Evolutionary conservation across 2,797 vertebrate species (phyloP), one percentile per base, ranked within the genome.

Genomic region (Nothura maculosa): DNA sequence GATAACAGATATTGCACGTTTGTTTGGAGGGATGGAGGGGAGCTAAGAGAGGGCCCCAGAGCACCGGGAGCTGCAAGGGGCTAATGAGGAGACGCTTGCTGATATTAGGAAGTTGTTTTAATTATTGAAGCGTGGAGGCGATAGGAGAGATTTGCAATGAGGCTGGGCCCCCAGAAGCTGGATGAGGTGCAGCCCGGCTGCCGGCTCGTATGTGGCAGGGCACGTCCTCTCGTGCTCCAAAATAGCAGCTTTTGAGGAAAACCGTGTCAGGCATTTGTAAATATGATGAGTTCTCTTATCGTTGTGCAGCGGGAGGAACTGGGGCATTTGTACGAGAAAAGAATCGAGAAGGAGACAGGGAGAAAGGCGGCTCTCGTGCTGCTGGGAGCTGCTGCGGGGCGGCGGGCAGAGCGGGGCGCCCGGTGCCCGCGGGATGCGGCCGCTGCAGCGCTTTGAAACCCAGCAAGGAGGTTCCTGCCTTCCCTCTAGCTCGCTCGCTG

Each of bases 311-410:
- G 0, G 1, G 7, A 15, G 34, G 76, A 50, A 14, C 62, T 25
- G 77, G 80, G 62, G 14, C 3, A 0, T 45, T 2, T 28, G 20
- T 30, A 2, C 36, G 69, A 6, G 32, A 36, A 58, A 40, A 20
- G 78, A 68, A n/a, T 5, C 60, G 78, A 34, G 55, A 2, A 7
- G 36, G 4, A 12, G 27, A 3, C 34, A 28, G 18, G 14, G 6
- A 38, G 18, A 20, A 19, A 38, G 6, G 0, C 2, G 6, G 81
- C 2, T 34, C 45, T 47, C 3, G 0, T 3, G 48, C 27, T 40
- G 50, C 2, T 64, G 15, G 66, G 1, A 47, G 52, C 3, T 7
- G 42, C 19, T 61, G 54, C 60, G 28, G 2, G 24, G 38, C 5
- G 20, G 14, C 2, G 8, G 70, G 70, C 86, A 38, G 47, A 24